Base-by-base conservation (phyloP, 1,140 invertebrate species). In the Zaprionus gabonicus region DNA sequence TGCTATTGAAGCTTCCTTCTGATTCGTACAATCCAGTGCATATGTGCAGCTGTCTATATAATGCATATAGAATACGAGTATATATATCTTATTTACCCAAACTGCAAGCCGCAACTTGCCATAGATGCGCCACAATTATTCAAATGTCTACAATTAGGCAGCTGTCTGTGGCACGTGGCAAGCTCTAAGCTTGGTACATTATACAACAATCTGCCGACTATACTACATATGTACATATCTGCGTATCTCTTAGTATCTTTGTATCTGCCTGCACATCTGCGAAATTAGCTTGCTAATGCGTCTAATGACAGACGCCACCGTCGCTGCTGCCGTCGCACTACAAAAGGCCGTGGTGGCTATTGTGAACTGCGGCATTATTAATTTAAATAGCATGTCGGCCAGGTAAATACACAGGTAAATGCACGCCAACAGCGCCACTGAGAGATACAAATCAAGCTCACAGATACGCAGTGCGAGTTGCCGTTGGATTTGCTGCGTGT, bases 341-440 rank as follows among this genome's bases (percentile, higher is more conserved):
- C 59, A 63, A 81, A 55, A 49, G 71, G 53, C 49, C 44, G 23
- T 10, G 53, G n/a, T 44, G 58, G 66, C 38, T 70, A 71, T 60
- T 58, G 76, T 59, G 57, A 46, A 46, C 66, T 65, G 51, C 34
- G 83, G 63, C 74, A 88, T 83, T 87, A 87, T 88, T 87, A 88
- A 87, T 87, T 87, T 87, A 87, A 88, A 86, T 86, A 75, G 66
- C 73, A 76, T 66, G 51, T 70, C 72, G 66, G 46, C 57, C 57
- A 55, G 34, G 38, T 67, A 56, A 56, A 71, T 55, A 55, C 34
- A 56, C 38, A 58, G 57, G 9, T 44, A 44, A 44, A 44, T 44
- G 41, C 41, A 44, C 41, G 41, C 41, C 41, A 46, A n/a, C 41
- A 46, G 41, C 38, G 15, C 5, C 4, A 6, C 41, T 10, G 41